Percentiles rank a stretch among this genome's conserved stretches.
phyloP scores from a whole-genome alignment of 2,888 invertebrate genomes.

The Chymomyza fuscimana region DNA sequence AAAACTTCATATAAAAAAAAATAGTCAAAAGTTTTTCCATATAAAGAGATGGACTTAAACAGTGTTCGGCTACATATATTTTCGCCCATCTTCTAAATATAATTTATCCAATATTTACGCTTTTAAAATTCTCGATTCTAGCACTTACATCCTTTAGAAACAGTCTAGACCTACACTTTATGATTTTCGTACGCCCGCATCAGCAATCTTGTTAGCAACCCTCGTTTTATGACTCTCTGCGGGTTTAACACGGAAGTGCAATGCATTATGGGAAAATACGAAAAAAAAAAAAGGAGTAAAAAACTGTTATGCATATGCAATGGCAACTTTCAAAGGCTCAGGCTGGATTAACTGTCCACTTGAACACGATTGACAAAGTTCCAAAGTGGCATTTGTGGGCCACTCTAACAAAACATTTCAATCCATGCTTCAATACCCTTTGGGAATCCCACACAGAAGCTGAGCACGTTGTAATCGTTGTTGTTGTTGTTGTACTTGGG shows the following conservation, averaged over 20 bases:
- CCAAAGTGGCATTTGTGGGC: slow-evolving; percentile 15
- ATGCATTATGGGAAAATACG: slow-evolving; percentile 12
- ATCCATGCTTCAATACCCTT: background rate
- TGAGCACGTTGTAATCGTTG: background rate
- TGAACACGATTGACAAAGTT: slow-evolving; percentile 61
- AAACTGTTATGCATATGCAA: slow-evolving; percentile 20
- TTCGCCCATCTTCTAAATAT: no score
- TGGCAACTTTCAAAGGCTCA: background rate
- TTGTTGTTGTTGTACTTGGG: background rate
- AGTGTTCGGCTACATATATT: no score
- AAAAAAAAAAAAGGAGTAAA: slow-evolving; percentile 37
- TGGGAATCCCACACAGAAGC: background rate
- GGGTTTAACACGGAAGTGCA: slow-evolving; percentile 47
- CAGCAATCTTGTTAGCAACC: slow-evolving; percentile 4
- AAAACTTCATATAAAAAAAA: no score
- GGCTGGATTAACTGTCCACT: slow-evolving; percentile 68
- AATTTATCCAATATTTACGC: no score
- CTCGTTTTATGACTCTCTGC: slow-evolving; percentile 43
- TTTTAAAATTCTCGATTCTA: no score
- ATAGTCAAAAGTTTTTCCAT: no score
- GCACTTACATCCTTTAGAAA: no score
- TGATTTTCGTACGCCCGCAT: no score
- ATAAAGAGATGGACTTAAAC: no score
- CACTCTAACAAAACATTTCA: background rate
- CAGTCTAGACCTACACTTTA: no score